A percentile compares a stretch with the other conserved stretches of the same genome.
Conservation (phyloP, 2,888 invertebrate species). For the Netelia virgata region DNA sequence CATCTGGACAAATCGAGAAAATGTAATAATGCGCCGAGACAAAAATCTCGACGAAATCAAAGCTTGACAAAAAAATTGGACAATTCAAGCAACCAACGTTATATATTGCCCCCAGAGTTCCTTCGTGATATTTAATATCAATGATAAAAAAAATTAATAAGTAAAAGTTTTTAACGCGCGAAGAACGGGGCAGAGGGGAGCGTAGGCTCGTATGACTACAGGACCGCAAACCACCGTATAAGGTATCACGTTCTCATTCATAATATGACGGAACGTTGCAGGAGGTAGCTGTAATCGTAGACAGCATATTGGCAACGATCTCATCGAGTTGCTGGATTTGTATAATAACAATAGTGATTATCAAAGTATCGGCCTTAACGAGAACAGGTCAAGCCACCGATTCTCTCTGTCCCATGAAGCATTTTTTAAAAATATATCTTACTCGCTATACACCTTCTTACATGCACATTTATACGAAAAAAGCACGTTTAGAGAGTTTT, state of each 20-base stretch:
- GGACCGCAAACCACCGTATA: conserved; percentile 63
- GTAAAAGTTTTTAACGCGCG: neutral
- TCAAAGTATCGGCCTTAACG: conserved; percentile 25
- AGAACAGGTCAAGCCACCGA: conserved; percentile 20
- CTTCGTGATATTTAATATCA: neutral
- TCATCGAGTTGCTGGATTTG: conserved; percentile 16
- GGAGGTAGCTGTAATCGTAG: conserved; percentile 28
- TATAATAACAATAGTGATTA: conserved; percentile 31
- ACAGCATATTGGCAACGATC: conserved; percentile 40
- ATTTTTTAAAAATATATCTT: conserved; percentile 3
- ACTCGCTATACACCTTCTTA: neutral
- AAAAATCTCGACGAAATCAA: too few species aligned
- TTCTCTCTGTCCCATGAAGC: conserved; percentile 16
- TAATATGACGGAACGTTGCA: conserved; percentile 23
- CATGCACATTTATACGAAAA: conserved; percentile 25
- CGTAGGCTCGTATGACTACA: conserved; percentile 28
- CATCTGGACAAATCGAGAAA: conserved; percentile 87
- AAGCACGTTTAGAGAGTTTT: conserved; percentile 38
- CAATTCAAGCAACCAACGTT: too few species aligned
- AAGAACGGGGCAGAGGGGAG: conserved; percentile 22
- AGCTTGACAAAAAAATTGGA: too few species aligned
- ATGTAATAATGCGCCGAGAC: neutral
- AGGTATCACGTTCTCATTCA: conserved; percentile 61
- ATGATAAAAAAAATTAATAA: conserved; percentile 4
- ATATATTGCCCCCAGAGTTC: neutral